Evolutionary conservation across 2,797 vertebrate species (phyloP).

Genomic region (Ctenosaura bakeri): DNA sequence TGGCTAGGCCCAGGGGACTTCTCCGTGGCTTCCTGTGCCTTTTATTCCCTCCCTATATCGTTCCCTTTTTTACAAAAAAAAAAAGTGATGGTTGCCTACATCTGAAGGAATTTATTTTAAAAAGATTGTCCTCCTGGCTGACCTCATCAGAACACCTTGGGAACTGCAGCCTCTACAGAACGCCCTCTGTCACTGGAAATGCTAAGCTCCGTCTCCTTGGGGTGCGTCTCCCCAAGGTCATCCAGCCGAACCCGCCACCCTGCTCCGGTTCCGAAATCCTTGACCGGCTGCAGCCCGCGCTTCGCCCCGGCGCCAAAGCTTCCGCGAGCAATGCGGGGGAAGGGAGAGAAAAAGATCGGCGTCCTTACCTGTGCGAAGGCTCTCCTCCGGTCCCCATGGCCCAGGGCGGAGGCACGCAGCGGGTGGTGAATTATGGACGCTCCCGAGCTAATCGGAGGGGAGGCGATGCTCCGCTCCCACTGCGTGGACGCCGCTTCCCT

Average conservation of each 20-base stretch:
- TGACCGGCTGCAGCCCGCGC: no score
- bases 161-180: neutral
- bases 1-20: no score
- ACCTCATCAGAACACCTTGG: neutral
- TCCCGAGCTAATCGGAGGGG: no score
- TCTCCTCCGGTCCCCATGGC: neutral
- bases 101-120: neutral
- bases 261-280: neutral
- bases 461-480: neutral
- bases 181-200: no score
- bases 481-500: no score
- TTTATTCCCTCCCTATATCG: no score
- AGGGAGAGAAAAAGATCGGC: accelerated
- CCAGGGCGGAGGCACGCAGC: neutral
- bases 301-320: neutral
- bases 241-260: neutral
- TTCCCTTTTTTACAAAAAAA: no score
- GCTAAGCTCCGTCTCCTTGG: no score
- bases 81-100: neutral
- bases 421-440: no score
- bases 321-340: neutral
- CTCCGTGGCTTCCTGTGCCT: neutral
- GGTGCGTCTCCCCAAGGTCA: neutral
- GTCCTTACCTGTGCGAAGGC: constrained; percentile 19
- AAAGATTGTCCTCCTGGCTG: neutral